A percentile compares a stretch with the other conserved stretches of the same genome.
These are phyloP conservation scores for Leucopsar rothschildi DNA, from an alignment of 2,113 vertebrate genomes.

Conservation along the genomic window DNA sequence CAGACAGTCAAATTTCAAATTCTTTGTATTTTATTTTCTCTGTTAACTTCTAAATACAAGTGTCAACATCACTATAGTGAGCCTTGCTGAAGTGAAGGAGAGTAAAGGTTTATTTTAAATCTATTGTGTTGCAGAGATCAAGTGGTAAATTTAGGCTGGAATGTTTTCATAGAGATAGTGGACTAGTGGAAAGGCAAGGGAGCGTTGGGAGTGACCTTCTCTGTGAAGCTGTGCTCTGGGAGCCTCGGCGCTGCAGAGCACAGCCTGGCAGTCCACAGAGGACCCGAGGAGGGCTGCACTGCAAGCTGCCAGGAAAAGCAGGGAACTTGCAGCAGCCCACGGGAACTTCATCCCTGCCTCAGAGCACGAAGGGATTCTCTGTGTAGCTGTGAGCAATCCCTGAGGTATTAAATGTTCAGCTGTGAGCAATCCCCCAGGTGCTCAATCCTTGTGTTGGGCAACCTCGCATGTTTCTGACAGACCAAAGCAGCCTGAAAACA, in stretches of 20 bases:
- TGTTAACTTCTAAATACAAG: neutral
- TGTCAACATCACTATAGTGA: neutral
- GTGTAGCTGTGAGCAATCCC: neutral
- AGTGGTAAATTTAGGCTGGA: neutral
- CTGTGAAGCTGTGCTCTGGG: neutral
- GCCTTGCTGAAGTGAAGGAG: neutral
- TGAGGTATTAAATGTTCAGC: neutral
- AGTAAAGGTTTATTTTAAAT: neutral
- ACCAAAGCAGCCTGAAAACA: neutral
- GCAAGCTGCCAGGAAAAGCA: neutral
- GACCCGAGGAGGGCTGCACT: fast-evolving
- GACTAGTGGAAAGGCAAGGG: neutral
- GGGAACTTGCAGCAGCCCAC: neutral
- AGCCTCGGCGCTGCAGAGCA: neutral
- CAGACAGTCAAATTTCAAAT: neutral
- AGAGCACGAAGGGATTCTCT: neutral
- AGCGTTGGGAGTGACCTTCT: neutral
- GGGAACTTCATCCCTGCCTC: neutral
- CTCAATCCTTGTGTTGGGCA: neutral
- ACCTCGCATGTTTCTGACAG: neutral
- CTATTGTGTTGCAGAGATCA: neutral
- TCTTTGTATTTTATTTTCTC: neutral
- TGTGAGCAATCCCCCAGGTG: neutral
- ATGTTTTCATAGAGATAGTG: neutral
- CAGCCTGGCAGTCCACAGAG: neutral